Evolutionary conservation across 2,888 invertebrate species (phyloP), one percentile per base, ranked within the genome.

Genomic region (Troides helena): DNA sequence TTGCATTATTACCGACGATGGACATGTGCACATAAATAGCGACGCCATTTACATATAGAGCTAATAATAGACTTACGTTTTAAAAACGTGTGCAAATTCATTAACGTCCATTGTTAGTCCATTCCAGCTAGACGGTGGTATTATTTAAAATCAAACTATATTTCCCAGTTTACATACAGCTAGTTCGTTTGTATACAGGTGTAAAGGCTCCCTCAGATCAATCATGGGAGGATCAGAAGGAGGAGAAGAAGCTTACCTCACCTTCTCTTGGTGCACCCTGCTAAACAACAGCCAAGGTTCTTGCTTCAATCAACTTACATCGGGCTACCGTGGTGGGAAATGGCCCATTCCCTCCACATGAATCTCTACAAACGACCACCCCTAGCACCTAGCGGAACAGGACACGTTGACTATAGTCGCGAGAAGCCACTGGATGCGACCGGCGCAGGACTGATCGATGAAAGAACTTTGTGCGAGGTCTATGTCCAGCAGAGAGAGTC

Each of bases 11-110:
- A 75, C 74, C 69, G 65, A 69, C 69, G 70, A 72, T 71, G 60
- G 43, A 59, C 64, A 71, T 68, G 65, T 71, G 71, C 74, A 64
- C 74, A 73, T 65, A 75, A 79, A 80, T 82, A 81, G 79, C 79
- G 5, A 78, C 78, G 71, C 69, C 75, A 74, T 77, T 85, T 83
- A 83, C 63, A 30, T 64, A 69, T 36, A 3, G 39, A 1, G 60
- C 65, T 69, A 69, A 69, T 65, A 65, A 65, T 69, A 69, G 69
- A 60, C 64, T 46, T n/a, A 6, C 25, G 23, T 14, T 56, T 60
- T 61, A 43, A 69, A 68, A 61, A 65, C 56, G 57, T 53, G 25
- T 59, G 43, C 61, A 36, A 69, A 64, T 60, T 30, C 69, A 58
- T n/a, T 30, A n/a, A 23, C 2, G n/a, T 23, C 10, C 23, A 60